Conservation (phyloP, 2,888 invertebrate genomes). For the Spodoptera picta region DNA sequence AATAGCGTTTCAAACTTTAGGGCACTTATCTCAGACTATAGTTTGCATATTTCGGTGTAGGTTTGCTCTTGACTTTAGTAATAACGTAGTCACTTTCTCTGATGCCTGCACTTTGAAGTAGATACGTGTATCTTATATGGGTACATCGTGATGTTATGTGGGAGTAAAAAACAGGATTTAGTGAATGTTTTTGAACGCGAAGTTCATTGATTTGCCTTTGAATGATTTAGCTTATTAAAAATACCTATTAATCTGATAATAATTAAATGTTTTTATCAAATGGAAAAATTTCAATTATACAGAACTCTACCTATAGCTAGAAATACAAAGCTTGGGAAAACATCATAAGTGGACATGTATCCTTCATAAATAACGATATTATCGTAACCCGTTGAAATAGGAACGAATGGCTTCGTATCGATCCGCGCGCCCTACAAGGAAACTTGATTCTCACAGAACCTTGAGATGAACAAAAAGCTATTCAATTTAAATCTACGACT, state of each 20-base stretch:
- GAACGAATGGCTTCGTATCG: conserved; percentile 54
- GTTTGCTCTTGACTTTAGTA: conserved; percentile 4
- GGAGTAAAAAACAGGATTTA: no score
- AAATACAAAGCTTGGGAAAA: conserved; percentile 8
- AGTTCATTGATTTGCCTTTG: no score
- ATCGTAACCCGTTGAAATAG: conserved; percentile 23
- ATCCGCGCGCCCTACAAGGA: conserved; percentile 69
- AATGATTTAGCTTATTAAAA: no score
- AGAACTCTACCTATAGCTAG: not conserved
- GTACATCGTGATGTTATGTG: no score
- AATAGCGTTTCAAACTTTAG: conserved; percentile 33
- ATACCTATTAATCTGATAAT: no score
- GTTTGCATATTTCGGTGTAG: conserved; percentile 16
- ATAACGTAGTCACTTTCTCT: no score
- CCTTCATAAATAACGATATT: conserved; percentile 14
- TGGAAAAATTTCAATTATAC: not conserved
- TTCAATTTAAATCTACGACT: conserved; percentile 65
- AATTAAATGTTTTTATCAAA: not conserved
- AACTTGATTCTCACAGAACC: conserved; percentile 71
- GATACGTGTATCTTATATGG: no score
- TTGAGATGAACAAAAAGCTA: conserved; percentile 72
- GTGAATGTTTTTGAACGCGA: no score
- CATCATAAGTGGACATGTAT: conserved; percentile 9
- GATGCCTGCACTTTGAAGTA: no score
- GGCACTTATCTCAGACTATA: not conserved